Percentiles rank a stretch among this genome's conserved stretches.
Conservation (phyloP, 2,888 invertebrate species). For the Pegoplata infirma region DNA sequence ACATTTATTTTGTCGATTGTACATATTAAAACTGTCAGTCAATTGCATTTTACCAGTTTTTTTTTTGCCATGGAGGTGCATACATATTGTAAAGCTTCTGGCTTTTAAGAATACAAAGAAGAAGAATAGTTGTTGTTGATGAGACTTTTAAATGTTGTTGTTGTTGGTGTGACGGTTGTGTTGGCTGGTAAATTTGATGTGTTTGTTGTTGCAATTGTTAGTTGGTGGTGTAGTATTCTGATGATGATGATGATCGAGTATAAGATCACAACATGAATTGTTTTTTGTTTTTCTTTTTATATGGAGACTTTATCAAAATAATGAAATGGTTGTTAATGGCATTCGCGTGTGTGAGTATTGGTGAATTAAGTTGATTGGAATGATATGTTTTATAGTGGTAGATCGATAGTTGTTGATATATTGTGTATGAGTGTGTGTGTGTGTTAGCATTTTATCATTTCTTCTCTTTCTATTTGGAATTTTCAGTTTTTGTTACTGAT, state of each 20-base stretch:
- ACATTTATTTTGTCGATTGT: conserved; percentile 46
- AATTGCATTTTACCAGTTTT: conserved; percentile 51
- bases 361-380: conserved; percentile 38
- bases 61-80: conserved; percentile 41
- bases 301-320: conserved; percentile 51
- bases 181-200: not conserved
- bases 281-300: conserved; percentile 24
- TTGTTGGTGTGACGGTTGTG: too few species aligned
- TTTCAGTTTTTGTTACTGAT: conserved; percentile 21
- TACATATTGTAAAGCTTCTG: conserved; percentile 54
- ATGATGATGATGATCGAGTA: conserved; percentile 54
- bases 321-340: conserved; percentile 40
- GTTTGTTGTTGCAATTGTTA: conserved; percentile 9
- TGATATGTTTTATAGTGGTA: conserved; percentile 51
- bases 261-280: conserved; percentile 55
- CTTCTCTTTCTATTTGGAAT: conserved; percentile 25
- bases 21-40: conserved; percentile 62
- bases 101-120: conserved; percentile 33
- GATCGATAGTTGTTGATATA: conserved; percentile 33
- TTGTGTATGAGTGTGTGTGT: conserved; percentile 22
- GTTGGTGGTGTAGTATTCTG: not conserved
- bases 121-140: conserved; percentile 14
- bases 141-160: conserved; percentile 12
- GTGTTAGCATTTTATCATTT: conserved; percentile 49
- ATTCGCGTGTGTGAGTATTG: conserved; percentile 18